These are phyloP conservation scores for Esperia sulphurella DNA, from an alignment of 2,888 invertebrate species.

Conservation along the genomic window DNA sequence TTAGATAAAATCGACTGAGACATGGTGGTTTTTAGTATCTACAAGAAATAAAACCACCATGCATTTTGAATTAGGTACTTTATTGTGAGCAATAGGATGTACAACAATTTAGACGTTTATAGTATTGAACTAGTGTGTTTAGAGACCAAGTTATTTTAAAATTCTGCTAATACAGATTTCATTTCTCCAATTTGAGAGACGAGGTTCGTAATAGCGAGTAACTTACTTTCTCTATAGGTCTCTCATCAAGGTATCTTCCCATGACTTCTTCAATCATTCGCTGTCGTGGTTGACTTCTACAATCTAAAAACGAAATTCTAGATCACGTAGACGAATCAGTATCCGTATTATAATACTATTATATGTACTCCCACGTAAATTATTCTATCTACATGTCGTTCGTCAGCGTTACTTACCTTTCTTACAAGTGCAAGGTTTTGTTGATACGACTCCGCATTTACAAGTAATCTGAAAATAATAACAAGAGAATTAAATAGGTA, in stretches of 20 bases:
- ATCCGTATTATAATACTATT: constrained; percentile 1
- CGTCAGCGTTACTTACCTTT: constrained; percentile 34
- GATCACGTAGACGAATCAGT: constrained; percentile 10
- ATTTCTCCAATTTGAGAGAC: constrained; percentile 4
- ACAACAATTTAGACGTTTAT: neutral
- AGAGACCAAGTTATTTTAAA: neutral
- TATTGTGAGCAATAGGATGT: constrained; percentile 17
- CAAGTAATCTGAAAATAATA: constrained; percentile 29
- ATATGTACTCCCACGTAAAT: constrained; percentile 54
- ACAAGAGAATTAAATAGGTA: too few relatives aligned
- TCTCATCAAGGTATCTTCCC: constrained; percentile 45
- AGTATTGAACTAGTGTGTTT: neutral
- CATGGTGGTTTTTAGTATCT: constrained; percentile 34
- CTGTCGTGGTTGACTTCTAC: constrained; percentile 40
- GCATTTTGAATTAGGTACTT: constrained; percentile 18
- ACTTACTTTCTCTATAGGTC: constrained; percentile 53
- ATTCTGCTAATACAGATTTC: neutral
- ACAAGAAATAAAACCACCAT: constrained; percentile 47
- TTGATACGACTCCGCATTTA: constrained; percentile 22
- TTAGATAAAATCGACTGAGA: constrained; percentile 2
- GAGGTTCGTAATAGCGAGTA: constrained; percentile 35
- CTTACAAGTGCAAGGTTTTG: constrained; percentile 26
- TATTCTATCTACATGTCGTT: neutral
- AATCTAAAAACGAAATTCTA: constrained; percentile 43
- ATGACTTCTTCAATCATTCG: constrained; percentile 56